Percentiles rank a stretch among this genome's conserved stretches.
These are phyloP conservation scores for Scomberomorus guttatus DNA, from an alignment of 2,797 vertebrate species.

Conservation along the genomic window DNA sequence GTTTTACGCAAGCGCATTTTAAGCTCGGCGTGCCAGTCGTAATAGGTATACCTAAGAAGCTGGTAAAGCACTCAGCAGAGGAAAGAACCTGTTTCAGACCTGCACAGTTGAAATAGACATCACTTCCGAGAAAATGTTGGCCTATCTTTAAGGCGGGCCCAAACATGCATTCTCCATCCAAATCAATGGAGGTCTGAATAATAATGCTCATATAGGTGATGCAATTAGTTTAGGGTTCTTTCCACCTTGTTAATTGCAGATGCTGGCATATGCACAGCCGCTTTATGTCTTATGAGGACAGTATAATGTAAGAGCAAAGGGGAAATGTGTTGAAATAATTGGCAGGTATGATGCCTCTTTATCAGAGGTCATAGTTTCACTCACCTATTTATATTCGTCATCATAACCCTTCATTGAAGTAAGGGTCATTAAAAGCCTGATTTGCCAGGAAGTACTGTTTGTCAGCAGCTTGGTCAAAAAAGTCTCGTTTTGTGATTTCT, in stretches of 20 bases:
- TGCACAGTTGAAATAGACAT: background rate
- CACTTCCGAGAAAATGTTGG: background rate
- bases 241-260: background rate
- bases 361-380: too few relatives aligned
- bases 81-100: constrained; percentile 20
- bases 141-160: background rate
- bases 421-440: background rate
- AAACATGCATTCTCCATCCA: background rate
- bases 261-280: background rate
- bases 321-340: background rate
- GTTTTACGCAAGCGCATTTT: constrained; percentile 68
- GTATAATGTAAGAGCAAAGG: background rate
- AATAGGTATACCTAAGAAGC: background rate
- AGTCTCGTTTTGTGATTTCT: background rate
- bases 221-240: background rate
- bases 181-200: background rate
- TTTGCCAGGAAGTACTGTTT: background rate
- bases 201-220: background rate
- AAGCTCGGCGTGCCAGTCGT: background rate
- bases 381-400: background rate
- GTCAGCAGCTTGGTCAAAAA: background rate
- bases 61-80: background rate
- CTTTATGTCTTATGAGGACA: background rate
- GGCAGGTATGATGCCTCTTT: background rate
- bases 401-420: background rate